These are phyloP conservation scores for Malurus melanocephalus DNA, from an alignment of 2,113 vertebrate genomes.

Conservation along the genomic window DNA sequence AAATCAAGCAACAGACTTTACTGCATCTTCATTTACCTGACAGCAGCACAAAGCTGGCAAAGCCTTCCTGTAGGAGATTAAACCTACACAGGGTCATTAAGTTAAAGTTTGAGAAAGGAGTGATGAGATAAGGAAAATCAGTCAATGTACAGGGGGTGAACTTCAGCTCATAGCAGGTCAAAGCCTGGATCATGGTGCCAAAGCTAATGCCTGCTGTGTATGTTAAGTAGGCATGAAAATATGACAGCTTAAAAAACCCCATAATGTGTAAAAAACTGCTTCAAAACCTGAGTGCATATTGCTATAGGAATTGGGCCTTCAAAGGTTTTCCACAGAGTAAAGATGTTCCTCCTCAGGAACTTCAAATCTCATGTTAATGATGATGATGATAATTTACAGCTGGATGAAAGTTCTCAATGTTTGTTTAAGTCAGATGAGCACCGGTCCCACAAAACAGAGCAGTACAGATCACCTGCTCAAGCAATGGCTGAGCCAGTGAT, in stretches of 20 bases:
- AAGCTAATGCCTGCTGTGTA: neutral
- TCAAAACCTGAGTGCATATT: neutral
- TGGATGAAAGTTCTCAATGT: neutral
- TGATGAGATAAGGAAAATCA: neutral
- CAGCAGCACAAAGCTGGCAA: slow-evolving; percentile 4
- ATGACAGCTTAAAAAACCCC: neutral
- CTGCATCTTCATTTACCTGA: slow-evolving; percentile 18
- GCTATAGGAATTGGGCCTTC: neutral
- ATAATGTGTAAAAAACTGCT: neutral
- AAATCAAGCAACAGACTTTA: neutral
- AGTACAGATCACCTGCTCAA: neutral
- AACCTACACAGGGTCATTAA: neutral
- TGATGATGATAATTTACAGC: neutral
- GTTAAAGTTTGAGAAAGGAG: neutral
- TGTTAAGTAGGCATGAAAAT: neutral
- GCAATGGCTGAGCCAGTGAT: neutral
- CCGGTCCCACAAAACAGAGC: neutral
- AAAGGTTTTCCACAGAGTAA: neutral
- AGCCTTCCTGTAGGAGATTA: neutral
- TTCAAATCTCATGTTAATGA: neutral
- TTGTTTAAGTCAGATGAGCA: neutral
- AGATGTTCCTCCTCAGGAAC: neutral
- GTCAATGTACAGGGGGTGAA: neutral
- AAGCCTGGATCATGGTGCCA: neutral
- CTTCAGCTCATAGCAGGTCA: neutral